Conservation (phyloP, 2,797 vertebrate genomes). For the Trematomus bernacchii region DNA sequence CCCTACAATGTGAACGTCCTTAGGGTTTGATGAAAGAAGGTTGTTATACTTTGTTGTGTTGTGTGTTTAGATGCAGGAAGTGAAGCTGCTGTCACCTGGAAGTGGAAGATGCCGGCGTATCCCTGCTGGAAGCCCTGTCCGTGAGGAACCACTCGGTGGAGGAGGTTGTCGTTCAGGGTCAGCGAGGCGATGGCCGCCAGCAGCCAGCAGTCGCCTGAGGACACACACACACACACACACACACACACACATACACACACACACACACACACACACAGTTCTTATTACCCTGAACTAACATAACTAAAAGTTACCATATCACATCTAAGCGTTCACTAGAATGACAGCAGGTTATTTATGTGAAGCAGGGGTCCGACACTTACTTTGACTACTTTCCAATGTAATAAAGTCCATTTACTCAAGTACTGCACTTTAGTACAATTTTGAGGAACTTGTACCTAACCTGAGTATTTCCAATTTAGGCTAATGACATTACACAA, state of each 20-base stretch:
- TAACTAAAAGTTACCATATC: neutral
- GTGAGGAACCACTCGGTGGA: constrained; percentile 86
- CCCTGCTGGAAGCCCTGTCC: constrained; percentile 79
- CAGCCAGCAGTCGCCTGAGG: constrained; percentile 88
- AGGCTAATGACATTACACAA: too few species aligned
- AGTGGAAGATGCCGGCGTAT: constrained; percentile 87
- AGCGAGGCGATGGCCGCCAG: constrained; percentile 88
- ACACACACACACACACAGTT: neutral
- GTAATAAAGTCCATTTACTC: too few species aligned
- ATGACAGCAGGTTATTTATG: neutral
- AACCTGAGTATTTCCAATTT: too few species aligned
- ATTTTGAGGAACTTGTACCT: too few species aligned
- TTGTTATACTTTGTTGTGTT: too few species aligned
- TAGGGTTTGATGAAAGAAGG: too few species aligned
- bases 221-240: constrained; percentile 38
- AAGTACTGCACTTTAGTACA: too few species aligned
- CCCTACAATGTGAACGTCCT: neutral
- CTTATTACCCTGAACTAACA: too few species aligned
- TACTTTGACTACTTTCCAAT: too few species aligned
- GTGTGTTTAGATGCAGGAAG: neutral
- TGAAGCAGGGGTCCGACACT: neutral
- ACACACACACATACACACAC: too few species aligned
- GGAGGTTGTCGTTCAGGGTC: constrained; percentile 83
- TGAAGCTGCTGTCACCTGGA: constrained; percentile 76
- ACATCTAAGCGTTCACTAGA: neutral